Evolutionary conservation across 2,113 vertebrate species (phyloP), one percentile per base, ranked within the genome.

Genomic region (Callaeas wilsoni): DNA sequence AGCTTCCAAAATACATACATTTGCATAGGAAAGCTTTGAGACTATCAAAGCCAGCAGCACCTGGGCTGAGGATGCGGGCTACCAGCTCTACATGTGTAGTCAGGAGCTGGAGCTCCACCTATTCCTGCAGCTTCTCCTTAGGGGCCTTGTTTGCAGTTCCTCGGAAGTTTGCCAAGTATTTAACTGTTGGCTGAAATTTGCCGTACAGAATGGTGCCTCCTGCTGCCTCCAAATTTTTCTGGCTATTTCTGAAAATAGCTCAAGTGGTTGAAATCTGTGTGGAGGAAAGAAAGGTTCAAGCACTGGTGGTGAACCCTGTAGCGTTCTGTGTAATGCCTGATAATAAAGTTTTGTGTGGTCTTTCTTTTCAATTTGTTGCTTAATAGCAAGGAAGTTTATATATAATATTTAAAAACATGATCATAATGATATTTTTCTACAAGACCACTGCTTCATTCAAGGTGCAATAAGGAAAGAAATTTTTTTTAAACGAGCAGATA

Each of bases 171-270:
- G 93, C 85, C 96, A 92, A 39, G 76, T 42, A 19, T 95, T 96
- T 94, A 96, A 60, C 39, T 67, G 83, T 65, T 96, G 93, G 93
- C 84, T 87, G 85, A 90, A 86, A 89, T 89, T 68, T 94, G 73
- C 71, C 68, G 5, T 71, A 41, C 79, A 86, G 70, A 90, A 71
- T 57, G 74, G 65, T 89, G 94, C 74, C 46, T 93, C 90, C 95
- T 65, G 87, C 90, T 87, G 86, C 53, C 73, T 95, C 50, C 52
- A 64, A 37, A 25, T 81, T 89, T 94, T 94, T 63, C 56, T 1
- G 16, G 83, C 64, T 68, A 50, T 62, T 87, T 93, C 87, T 79
- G 85, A 83, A 93, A 94, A 85, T 35, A 84, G 65, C 29, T 94
- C 87, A 84, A 60, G 77, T 76, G 69, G 52, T 26, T 81, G 62